Conservation (phyloP, 2,113 vertebrate genomes). For the Phrynosoma blainvillii region DNA sequence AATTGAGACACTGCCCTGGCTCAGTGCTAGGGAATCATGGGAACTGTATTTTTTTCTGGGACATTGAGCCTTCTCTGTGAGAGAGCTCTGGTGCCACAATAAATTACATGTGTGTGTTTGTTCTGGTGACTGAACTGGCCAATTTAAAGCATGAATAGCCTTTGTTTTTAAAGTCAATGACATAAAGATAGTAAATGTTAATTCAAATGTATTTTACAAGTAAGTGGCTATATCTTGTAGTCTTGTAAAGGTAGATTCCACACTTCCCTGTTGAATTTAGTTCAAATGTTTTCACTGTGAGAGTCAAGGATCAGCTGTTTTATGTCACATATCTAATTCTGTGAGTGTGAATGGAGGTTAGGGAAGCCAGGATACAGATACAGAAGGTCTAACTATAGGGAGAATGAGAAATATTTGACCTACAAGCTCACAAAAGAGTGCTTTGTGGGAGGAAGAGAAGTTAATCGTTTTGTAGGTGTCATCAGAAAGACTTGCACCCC, state of each 20-base stretch:
- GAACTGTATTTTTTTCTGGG: no score
- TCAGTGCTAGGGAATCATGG: no score
- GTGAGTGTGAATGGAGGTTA: neutral
- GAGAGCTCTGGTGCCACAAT: no score
- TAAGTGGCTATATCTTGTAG: neutral
- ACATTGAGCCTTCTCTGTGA: no score
- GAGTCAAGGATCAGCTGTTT: neutral
- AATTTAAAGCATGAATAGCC: neutral
- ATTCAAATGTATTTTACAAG: constrained; percentile 14
- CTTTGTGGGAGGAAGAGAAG: neutral
- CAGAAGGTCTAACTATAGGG: neutral
- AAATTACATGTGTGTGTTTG: neutral
- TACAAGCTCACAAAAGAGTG: neutral
- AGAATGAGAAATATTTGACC: neutral
- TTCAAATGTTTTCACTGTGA: neutral
- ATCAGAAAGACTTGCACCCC: neutral
- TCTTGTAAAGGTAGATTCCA: no score
- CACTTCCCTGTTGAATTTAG: neutral
- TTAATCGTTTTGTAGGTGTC: neutral
- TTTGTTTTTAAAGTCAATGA: neutral
- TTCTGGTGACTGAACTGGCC: neutral
- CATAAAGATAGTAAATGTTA: neutral
- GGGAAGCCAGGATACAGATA: neutral
- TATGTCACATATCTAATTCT: neutral
- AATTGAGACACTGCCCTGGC: no score